Conservation (phyloP, 2,797 vertebrate species). For the Gallinago nigripennis region DNA sequence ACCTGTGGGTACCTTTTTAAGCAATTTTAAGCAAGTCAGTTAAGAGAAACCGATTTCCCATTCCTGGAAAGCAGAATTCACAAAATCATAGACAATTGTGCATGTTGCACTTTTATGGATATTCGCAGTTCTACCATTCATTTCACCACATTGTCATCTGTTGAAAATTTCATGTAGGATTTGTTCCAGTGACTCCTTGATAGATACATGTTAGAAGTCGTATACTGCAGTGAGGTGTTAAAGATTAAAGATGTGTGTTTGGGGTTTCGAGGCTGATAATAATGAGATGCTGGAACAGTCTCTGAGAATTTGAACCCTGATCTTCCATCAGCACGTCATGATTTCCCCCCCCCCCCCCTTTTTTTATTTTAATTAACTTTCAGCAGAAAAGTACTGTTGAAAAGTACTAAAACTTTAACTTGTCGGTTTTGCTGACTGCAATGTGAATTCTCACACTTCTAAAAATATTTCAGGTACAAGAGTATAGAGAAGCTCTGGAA, state of each 20-base stretch:
- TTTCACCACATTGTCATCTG: background rate
- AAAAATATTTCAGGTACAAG: conserved; percentile 84
- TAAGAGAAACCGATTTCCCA: background rate
- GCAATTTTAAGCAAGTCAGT: background rate
- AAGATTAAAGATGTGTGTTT: background rate
- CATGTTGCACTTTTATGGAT: background rate
- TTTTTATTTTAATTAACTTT: background rate
- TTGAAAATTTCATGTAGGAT: background rate
- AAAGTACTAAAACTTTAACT: background rate
- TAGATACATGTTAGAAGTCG: background rate
- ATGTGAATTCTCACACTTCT: background rate
- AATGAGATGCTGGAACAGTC: background rate
- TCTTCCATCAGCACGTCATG: background rate
- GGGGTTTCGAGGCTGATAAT: background rate
- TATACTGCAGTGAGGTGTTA: background rate
- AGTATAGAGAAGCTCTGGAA: conserved; percentile 94
- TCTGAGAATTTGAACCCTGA: background rate
- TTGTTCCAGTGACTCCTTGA: background rate
- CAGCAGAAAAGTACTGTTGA: background rate
- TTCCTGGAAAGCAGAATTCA: background rate
- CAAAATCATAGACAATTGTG: background rate
- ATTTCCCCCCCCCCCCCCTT: rapidly evolving
- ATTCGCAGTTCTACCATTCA: background rate
- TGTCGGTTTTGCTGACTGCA: background rate
- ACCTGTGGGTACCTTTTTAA: background rate